A percentile compares a stretch with the other conserved stretches of the same genome.
These are phyloP conservation scores for Tipula lateralis DNA, from an alignment of 2,888 invertebrate genomes.

Conservation along the genomic window DNA sequence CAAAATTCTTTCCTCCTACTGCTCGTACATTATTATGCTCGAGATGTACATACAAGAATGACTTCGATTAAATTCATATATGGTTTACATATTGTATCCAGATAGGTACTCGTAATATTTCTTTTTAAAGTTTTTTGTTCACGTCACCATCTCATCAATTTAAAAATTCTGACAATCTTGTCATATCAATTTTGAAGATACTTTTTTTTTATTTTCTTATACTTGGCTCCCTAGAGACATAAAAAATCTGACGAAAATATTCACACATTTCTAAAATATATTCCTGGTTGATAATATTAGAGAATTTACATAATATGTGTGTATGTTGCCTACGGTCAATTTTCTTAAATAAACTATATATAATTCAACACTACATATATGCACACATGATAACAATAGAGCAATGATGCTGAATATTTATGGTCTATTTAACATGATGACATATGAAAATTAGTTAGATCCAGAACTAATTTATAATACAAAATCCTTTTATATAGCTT, in stretches of 20 bases:
- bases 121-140: neutral
- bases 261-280: neutral
- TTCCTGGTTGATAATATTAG: neutral
- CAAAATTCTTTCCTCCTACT: neutral
- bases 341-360: conserved; percentile 24
- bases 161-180: conserved; percentile 19
- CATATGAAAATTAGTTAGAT: conserved; percentile 24
- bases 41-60: neutral
- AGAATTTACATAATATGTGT: neutral
- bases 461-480: conserved; percentile 19
- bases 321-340: neutral
- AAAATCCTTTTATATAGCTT: conserved; percentile 13
- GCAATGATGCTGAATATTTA: conserved; percentile 24
- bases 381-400: neutral
- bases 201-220: neutral
- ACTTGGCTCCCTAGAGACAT: neutral
- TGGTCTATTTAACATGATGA: conserved; percentile 24
- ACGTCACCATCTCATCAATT: conserved; percentile 11
- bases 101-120: neutral
- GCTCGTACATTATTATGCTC: neutral
- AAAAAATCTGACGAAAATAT: neutral
- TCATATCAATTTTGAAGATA: neutral
- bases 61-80: conserved; percentile 4
- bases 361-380: neutral
- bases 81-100: neutral